These are phyloP conservation scores for Agrypnia vestita DNA, from an alignment of 1,140 invertebrate genomes.

Conservation along the genomic window DNA sequence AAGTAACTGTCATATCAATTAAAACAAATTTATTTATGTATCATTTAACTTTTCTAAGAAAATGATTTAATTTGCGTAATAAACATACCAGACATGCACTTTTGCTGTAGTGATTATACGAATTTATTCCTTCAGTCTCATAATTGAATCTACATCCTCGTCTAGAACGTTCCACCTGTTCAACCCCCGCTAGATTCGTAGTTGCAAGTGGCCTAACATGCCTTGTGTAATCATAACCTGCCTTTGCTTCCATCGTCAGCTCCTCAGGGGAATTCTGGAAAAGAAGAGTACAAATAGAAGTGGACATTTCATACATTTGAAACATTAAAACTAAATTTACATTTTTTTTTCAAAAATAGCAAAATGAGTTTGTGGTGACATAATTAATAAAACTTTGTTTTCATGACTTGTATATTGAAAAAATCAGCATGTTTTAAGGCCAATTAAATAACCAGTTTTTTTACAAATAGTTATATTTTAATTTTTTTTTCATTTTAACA, in stretches of 20 bases:
- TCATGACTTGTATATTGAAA: no score
- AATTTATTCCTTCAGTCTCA: background rate
- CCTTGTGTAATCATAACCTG: background rate
- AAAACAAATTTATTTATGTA: no score
- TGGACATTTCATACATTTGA: background rate
- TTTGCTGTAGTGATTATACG: background rate
- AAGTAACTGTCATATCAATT: no score
- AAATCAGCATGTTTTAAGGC: no score
- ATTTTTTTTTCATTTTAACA: no score
- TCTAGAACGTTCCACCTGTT: background rate
- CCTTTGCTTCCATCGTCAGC: background rate
- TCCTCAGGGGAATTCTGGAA: slow-evolving; percentile 21
- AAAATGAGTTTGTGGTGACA: no score
- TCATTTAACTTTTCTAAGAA: no score
- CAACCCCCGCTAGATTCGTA: background rate
- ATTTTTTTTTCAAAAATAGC: background rate
- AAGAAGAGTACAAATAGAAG: background rate
- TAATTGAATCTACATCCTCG: slow-evolving; percentile 3
- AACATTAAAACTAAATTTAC: background rate
- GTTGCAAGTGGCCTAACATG: background rate
- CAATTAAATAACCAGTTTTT: no score
- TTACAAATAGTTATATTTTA: no score
- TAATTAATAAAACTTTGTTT: no score
- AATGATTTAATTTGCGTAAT: no score
- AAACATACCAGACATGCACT: slow-evolving; percentile 8